Conservation (phyloP, 1,140 invertebrate species). For the Bombus consobrinus region DNA sequence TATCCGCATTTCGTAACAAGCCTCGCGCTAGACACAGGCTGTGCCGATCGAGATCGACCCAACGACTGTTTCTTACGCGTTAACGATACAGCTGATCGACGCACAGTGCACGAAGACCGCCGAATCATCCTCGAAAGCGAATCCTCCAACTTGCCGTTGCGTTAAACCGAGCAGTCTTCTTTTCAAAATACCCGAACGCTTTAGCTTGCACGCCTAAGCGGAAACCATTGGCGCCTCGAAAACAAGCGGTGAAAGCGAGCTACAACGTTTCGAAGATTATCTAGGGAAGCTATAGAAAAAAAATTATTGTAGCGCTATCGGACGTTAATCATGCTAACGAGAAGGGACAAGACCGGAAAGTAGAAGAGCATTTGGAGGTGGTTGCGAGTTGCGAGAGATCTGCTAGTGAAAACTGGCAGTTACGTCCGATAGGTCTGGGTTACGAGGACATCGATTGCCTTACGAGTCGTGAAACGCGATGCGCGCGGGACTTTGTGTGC, state of each 20-base stretch:
- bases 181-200: too few species aligned
- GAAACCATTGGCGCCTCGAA: too few species aligned
- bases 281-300: too few species aligned
- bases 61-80: neutral
- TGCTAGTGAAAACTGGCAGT: constrained; percentile 73
- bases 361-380: constrained; percentile 36
- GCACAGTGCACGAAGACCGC: too few species aligned
- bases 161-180: too few species aligned
- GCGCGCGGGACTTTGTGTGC: neutral
- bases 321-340: neutral
- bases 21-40: neutral
- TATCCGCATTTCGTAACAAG: constrained; percentile 65
- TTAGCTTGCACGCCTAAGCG: too few species aligned
- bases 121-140: too few species aligned
- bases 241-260: too few species aligned
- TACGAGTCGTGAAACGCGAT: constrained; percentile 36
- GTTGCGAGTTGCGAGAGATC: constrained; percentile 60
- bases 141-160: too few species aligned
- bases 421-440: constrained; percentile 76
- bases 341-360: constrained; percentile 3
- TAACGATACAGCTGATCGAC: neutral
- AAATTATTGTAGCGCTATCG: too few species aligned
- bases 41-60: neutral
- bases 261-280: too few species aligned
- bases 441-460: constrained; percentile 75